phyloP scores from a whole-genome alignment of 2,113 vertebrate species.

The Neogale vison region DNA sequence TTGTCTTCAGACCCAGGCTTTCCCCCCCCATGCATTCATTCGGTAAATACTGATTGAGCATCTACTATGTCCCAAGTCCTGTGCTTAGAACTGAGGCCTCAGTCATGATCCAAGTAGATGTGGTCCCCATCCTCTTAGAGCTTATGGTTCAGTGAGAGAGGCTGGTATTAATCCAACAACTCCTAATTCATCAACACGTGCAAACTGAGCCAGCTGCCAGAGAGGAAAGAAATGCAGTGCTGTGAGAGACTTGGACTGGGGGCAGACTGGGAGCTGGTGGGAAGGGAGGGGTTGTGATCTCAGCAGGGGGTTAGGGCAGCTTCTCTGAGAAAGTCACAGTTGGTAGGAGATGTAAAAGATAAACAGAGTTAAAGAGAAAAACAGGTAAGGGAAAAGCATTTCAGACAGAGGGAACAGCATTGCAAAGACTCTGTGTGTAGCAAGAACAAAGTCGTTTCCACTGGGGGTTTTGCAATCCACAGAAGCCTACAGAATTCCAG shows the following conservation, averaged over 20 bases:
- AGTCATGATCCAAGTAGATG: neutral
- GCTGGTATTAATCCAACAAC: neutral
- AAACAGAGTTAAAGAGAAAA: neutral
- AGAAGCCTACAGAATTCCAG: neutral
- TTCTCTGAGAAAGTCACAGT: neutral
- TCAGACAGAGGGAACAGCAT: neutral
- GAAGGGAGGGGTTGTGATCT: neutral
- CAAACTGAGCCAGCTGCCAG: neutral
- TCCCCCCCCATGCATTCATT: neutral
- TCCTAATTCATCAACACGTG: neutral
- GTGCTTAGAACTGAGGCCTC: neutral
- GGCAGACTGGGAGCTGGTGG: neutral
- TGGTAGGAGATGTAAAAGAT: neutral
- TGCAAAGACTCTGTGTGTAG: neutral
- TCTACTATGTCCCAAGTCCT: neutral
- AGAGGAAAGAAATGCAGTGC: neutral
- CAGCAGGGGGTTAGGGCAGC: neutral
- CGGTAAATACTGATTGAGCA: neutral
- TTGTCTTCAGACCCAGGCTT: neutral
- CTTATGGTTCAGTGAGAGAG: neutral
- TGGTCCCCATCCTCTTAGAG: neutral
- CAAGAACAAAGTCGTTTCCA: neutral
- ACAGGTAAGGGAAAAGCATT: neutral
- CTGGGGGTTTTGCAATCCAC: neutral
- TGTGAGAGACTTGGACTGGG: neutral